Conservation (phyloP, 2,888 invertebrate species). For the Coenonympha arcania region DNA sequence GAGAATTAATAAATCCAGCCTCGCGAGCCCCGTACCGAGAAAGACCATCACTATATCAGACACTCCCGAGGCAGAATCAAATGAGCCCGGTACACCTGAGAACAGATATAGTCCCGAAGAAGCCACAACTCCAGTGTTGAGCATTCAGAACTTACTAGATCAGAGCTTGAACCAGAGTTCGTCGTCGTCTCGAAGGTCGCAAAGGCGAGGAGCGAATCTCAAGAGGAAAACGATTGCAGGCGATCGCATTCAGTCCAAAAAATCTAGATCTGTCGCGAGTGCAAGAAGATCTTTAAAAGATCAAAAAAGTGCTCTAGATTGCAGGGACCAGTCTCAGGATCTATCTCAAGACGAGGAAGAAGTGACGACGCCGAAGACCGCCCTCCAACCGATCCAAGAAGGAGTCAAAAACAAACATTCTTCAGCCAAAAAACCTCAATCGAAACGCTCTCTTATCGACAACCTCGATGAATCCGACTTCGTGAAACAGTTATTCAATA, state of each 20-base stretch:
- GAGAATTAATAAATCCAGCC: constrained; percentile 4
- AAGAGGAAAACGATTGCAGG: constrained; percentile 38
- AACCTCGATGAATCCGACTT: constrained; percentile 58
- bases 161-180: constrained; percentile 38
- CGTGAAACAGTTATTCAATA: constrained; percentile 62
- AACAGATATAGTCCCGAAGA: constrained; percentile 44
- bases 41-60: constrained; percentile 14
- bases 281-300: constrained; percentile 28
- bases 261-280: constrained; percentile 34
- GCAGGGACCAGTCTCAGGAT: constrained; percentile 28
- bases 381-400: constrained; percentile 48
- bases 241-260: background rate
- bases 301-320: constrained; percentile 25
- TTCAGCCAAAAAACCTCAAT: constrained; percentile 65
- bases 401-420: constrained; percentile 64
- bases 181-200: constrained; percentile 4
- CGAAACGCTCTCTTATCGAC: constrained; percentile 64
- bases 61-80: constrained; percentile 6
- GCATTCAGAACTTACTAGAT: constrained; percentile 51
- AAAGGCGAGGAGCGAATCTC: background rate
- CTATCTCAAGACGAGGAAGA: constrained; percentile 35
- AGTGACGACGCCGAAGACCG: constrained; percentile 56
- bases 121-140: constrained; percentile 52
- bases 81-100: constrained; percentile 49
- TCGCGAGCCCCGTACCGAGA: constrained; percentile 8